Evolutionary conservation across 2,113 vertebrate species (phyloP).

Genomic region (Platichthys stellatus): DNA sequence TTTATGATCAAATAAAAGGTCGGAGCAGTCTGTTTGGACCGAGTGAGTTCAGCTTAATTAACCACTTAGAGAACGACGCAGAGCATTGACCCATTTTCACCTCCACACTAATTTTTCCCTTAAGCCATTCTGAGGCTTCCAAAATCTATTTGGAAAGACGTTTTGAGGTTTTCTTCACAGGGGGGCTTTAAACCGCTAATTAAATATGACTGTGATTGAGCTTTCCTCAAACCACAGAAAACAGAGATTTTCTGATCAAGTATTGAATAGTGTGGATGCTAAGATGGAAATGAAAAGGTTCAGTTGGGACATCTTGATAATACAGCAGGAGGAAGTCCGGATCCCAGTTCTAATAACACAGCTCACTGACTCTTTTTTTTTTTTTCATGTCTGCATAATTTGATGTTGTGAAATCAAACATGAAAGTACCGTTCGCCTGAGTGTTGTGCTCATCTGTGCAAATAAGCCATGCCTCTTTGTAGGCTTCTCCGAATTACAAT

Average conservation of each 20-base stretch:
- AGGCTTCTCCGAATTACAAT: too few species aligned
- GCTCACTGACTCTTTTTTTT: neutral
- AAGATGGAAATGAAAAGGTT: conserved; percentile 7
- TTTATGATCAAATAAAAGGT: neutral
- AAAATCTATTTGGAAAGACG: conserved; percentile 12
- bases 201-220: conserved; percentile 4
- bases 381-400: neutral
- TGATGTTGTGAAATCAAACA: neutral
- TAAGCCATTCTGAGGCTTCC: conserved; percentile 2
- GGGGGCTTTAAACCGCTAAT: neutral
- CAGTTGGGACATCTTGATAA: neutral
- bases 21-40: neutral
- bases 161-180: neutral
- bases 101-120: conserved; percentile 13
- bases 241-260: neutral
- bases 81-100: conserved; percentile 12
- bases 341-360: conserved; percentile 6
- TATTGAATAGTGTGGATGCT: neutral
- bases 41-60: neutral
- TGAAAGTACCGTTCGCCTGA: neutral
- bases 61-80: neutral
- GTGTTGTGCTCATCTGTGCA: neutral
- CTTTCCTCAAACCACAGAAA: neutral
- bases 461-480: too few species aligned
- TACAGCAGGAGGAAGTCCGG: neutral